Conservation (phyloP, 2,113 vertebrate genomes). For the Rhipidura dahli region DNA sequence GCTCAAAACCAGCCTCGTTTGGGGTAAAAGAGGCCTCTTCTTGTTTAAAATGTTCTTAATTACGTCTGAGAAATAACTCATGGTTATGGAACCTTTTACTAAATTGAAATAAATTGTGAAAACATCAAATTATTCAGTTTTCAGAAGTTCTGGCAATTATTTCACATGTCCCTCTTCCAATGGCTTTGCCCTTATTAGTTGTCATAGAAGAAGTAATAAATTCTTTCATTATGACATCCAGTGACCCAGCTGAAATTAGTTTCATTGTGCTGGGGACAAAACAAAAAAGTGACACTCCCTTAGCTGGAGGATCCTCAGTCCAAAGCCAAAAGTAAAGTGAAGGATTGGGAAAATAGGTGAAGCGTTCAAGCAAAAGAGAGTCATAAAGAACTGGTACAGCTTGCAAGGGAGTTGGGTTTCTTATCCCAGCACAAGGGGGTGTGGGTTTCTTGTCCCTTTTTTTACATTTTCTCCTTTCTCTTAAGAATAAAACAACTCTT, state of each 20-base stretch:
- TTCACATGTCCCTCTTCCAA: slow-evolving; percentile 34
- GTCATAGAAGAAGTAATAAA: slow-evolving; percentile 61
- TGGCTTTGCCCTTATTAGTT: slow-evolving; percentile 56
- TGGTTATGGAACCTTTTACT: slow-evolving; percentile 57
- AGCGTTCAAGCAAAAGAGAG: background rate
- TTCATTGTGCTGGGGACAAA: slow-evolving; percentile 64
- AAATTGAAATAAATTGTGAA: slow-evolving; percentile 65
- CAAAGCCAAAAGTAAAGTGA: slow-evolving; percentile 1
- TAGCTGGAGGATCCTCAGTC: slow-evolving; percentile 19
- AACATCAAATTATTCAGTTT: slow-evolving; percentile 62
- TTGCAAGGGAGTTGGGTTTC: background rate
- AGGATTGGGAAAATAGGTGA: slow-evolving; percentile 41
- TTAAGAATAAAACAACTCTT: slow-evolving; percentile 30
- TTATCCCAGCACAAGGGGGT: background rate
- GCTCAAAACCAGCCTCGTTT: slow-evolving; percentile 28
- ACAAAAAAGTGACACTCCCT: slow-evolving; percentile 59
- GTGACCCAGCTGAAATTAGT: slow-evolving; percentile 46
- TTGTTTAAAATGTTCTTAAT: slow-evolving; percentile 59
- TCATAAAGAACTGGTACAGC: background rate
- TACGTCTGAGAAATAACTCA: slow-evolving; percentile 54
- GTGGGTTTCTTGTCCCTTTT: background rate
- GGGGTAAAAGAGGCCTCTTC: slow-evolving; percentile 48
- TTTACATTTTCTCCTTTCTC: background rate
- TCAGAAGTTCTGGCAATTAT: slow-evolving; percentile 63
- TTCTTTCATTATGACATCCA: slow-evolving; percentile 56